These are phyloP conservation scores for Eutrigla gurnardus DNA, from an alignment of 2,797 vertebrate genomes.

Conservation along the genomic window DNA sequence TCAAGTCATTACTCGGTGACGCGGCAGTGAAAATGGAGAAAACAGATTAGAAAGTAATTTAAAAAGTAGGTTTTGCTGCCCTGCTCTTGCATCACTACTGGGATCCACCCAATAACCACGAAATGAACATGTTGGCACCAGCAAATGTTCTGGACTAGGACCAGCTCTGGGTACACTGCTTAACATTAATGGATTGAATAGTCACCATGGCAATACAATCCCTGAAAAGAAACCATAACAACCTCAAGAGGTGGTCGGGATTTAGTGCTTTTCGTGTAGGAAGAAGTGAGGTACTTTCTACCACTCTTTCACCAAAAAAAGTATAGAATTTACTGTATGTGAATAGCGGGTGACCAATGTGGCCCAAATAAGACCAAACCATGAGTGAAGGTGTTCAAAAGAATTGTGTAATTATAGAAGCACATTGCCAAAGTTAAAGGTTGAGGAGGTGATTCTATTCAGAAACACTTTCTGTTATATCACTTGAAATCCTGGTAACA, in stretches of 20 bases:
- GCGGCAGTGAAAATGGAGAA: conserved; percentile 32
- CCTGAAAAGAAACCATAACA: conserved; percentile 59
- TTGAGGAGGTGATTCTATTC: no score
- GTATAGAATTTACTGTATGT: conserved; percentile 12
- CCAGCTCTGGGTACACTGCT: conserved; percentile 60
- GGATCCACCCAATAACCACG: conserved; percentile 80
- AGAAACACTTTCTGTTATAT: no score
- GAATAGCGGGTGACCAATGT: conserved; percentile 7
- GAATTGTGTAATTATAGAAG: background rate
- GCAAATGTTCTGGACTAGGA: conserved; percentile 50
- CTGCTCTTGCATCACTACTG: conserved; percentile 59
- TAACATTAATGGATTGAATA: conserved; percentile 69
- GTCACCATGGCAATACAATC: conserved; percentile 64
- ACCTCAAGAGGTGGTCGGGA: conserved; percentile 38
- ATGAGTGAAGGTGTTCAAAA: background rate
- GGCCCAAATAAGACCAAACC: conserved; percentile 3
- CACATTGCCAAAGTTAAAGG: background rate
- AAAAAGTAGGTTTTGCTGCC: conserved; percentile 46
- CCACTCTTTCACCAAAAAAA: conserved; percentile 17
- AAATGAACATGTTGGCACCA: conserved; percentile 73
- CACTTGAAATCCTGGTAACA: no score
- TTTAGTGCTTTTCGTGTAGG: conserved; percentile 39
- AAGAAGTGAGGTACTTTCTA: conserved; percentile 37
- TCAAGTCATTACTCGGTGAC: conserved; percentile 22
- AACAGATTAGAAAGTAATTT: conserved; percentile 29